Percentiles rank a stretch among this genome's conserved stretches.
These are phyloP conservation scores for Drosophila grimshawi DNA, from an alignment of 1,140 invertebrate species.

Conservation along the genomic window DNA sequence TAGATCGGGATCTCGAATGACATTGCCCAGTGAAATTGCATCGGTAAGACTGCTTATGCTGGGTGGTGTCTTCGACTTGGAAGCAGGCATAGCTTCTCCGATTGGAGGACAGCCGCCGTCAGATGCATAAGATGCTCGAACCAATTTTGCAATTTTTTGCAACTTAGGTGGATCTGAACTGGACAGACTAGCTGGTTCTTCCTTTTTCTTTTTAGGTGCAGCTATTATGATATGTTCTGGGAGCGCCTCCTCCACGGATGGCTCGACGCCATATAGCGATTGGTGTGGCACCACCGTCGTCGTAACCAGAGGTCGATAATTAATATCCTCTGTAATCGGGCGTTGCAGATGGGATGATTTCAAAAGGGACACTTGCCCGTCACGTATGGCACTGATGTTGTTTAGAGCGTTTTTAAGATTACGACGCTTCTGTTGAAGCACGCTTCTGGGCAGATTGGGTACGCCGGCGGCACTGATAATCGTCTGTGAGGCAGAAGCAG, in stretches of 20 bases:
- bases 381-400: conserved; percentile 70
- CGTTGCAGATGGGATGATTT: conserved; percentile 57
- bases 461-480: conserved; percentile 18
- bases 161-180: conserved; percentile 16
- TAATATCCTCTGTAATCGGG: conserved; percentile 15
- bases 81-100: neutral
- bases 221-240: conserved; percentile 79
- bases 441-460: conserved; percentile 54
- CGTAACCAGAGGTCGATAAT: conserved; percentile 48
- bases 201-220: conserved; percentile 72
- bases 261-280: conserved; percentile 51
- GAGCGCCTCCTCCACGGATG: conserved; percentile 64
- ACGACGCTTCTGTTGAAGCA: conserved; percentile 73
- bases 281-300: conserved; percentile 65
- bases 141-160: conserved; percentile 39
- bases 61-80: conserved; percentile 30
- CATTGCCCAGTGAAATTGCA: conserved; percentile 70
- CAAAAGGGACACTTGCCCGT: conserved; percentile 73
- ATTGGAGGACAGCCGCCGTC: conserved; percentile 14
- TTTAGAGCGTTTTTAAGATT: conserved; percentile 73
- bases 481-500: neutral
- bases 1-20: conserved; percentile 77
- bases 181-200: conserved; percentile 24
- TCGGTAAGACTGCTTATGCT: conserved; percentile 66
- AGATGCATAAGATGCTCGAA: conserved; percentile 2